Conservation (phyloP, 2,888 invertebrate genomes). For the Caradrina clavipalpis region DNA sequence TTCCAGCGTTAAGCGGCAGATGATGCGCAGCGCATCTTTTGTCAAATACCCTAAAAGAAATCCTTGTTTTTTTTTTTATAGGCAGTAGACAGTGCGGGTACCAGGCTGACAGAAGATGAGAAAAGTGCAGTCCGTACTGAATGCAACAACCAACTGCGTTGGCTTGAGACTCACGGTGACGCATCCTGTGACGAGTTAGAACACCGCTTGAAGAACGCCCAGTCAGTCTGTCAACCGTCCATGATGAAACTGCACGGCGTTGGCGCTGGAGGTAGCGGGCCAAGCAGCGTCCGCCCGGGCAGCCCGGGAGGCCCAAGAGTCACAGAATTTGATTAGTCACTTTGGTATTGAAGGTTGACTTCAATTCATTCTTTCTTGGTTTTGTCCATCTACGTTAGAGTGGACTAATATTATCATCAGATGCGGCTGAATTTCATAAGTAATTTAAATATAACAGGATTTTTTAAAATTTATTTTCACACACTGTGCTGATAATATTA, state of each 20-base stretch:
- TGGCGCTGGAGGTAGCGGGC: slow-evolving; percentile 72
- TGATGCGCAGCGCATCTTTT: too few relatives aligned
- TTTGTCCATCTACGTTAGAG: too few relatives aligned
- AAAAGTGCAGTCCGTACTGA: slow-evolving; percentile 93
- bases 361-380: neutral
- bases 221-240: slow-evolving; percentile 94
- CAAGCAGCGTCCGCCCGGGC: slow-evolving; percentile 68
- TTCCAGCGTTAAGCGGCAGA: too few relatives aligned
- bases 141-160: slow-evolving; percentile 93
- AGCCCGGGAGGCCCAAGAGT: slow-evolving; percentile 92
- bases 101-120: slow-evolving; percentile 93
- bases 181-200: slow-evolving; percentile 95
- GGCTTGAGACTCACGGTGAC: slow-evolving; percentile 95
- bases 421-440: neutral
- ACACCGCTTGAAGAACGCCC: slow-evolving; percentile 94
- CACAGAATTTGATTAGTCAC: slow-evolving; percentile 91
- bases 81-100: slow-evolving; percentile 93
- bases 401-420: too few relatives aligned
- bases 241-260: slow-evolving; percentile 96
- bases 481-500: neutral
- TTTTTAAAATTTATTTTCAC: neutral
- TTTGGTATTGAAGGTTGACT: neutral
- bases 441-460: slow-evolving; percentile 33
- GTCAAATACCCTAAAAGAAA: too few relatives aligned
- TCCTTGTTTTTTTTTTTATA: slow-evolving; percentile 66